Evolutionary conservation across 2,888 invertebrate genomes (phyloP).

Genomic region (Drosophila tanythrix): DNA sequence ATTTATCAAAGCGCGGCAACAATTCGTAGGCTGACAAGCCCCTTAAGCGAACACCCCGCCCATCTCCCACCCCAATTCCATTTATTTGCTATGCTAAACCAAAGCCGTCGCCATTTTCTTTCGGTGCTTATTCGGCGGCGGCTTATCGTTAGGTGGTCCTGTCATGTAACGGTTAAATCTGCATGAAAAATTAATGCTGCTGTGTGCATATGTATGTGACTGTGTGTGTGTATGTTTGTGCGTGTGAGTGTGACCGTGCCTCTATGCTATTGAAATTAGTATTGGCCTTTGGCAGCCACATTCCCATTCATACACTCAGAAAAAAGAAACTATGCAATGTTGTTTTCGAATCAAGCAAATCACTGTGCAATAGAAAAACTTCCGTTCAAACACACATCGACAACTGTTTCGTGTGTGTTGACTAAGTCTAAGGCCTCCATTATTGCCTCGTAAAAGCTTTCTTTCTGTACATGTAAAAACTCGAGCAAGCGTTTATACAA

Average conservation of each 20-base stretch:
- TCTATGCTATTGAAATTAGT: slow-evolving; percentile 53
- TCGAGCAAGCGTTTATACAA: neutral
- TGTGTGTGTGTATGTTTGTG: slow-evolving; percentile 4
- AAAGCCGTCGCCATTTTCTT: slow-evolving; percentile 66
- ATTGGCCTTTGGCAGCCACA: slow-evolving; percentile 47
- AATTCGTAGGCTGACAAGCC: slow-evolving; percentile 58
- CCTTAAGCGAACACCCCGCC: slow-evolving; percentile 1
- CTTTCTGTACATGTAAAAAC: neutral
- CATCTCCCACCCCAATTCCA: neutral
- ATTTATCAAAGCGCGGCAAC: slow-evolving; percentile 70
- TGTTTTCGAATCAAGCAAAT: neutral
- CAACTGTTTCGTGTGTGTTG: neutral
- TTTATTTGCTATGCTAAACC: slow-evolving; percentile 9
- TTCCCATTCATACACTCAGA: slow-evolving; percentile 4
- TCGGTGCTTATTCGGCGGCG: slow-evolving; percentile 23
- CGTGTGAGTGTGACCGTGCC: neutral
- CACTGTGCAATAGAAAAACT: neutral
- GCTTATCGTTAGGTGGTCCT: slow-evolving; percentile 69
- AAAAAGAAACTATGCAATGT: neutral
- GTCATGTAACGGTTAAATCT: slow-evolving; percentile 79
- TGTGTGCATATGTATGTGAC: slow-evolving; percentile 19
- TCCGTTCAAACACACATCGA: neutral
- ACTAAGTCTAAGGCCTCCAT: neutral
- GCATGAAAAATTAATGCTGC: slow-evolving; percentile 75
- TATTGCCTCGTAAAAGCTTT: neutral